Evolutionary conservation across 2,888 invertebrate genomes (phyloP).

Genomic region (Drosophila austrosaltans): DNA sequence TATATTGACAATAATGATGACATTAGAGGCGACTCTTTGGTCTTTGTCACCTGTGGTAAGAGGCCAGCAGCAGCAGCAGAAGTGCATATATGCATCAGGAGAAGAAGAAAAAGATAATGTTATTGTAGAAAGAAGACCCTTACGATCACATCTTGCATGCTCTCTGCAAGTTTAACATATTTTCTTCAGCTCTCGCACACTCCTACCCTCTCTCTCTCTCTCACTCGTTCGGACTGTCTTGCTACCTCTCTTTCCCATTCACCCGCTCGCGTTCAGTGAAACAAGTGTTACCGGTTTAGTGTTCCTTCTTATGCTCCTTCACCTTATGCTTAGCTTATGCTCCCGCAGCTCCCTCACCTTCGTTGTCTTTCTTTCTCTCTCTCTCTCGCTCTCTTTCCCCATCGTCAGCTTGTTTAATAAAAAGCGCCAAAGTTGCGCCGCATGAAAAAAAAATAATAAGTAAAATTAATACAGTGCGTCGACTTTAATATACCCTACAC

Average conservation of each 20-base stretch:
- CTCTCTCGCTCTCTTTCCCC: conserved; percentile 19
- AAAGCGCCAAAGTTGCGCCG: conserved; percentile 72
- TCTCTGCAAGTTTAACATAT: conserved; percentile 21
- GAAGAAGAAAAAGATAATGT: not conserved
- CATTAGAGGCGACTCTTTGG: conserved; percentile 61
- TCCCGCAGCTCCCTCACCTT: conserved; percentile 7
- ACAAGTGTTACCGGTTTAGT: conserved; percentile 73
- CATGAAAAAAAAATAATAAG: conserved; percentile 39
- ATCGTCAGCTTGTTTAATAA: conserved; percentile 72
- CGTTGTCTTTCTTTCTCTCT: conserved; percentile 25
- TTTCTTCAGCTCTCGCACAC: conserved; percentile 19
- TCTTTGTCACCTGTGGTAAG: conserved; percentile 60
- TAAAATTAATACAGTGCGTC: not conserved
- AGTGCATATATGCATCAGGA: not conserved
- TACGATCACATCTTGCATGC: not conserved
- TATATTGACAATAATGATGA: conserved; percentile 75
- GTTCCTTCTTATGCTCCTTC: conserved; percentile 53
- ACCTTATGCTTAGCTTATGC: conserved; percentile 23
- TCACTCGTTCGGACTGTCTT: not conserved
- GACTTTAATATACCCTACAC: not conserved
- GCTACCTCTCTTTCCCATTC: conserved; percentile 13
- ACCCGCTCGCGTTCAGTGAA: conserved; percentile 30
- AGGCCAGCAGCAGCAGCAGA: not conserved
- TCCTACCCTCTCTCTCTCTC: conserved; percentile 13
- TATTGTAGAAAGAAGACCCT: not conserved